A percentile compares a stretch with the other conserved stretches of the same genome.
These are phyloP conservation scores for Leucophora obtusa DNA, from an alignment of 2,888 invertebrate genomes.

Conservation along the genomic window DNA sequence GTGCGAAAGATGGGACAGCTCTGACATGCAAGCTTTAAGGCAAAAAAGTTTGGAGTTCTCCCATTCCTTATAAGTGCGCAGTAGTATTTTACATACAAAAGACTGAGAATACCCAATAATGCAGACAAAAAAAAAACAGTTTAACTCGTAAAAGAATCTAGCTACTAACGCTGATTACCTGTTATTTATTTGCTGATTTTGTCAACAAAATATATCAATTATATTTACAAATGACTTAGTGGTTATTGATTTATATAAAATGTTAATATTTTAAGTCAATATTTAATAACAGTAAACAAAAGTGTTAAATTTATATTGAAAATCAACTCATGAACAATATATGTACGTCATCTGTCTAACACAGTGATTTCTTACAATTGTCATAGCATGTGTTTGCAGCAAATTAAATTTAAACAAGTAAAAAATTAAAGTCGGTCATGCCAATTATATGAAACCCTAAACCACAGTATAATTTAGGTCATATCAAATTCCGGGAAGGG, in stretches of 20 bases:
- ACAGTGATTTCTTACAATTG: too few relatives aligned
- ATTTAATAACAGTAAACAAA: constrained; percentile 1
- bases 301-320: constrained; percentile 8
- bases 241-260: background rate
- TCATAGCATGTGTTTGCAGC: too few relatives aligned
- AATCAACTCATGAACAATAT: background rate
- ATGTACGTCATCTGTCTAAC: background rate
- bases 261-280: constrained; percentile 14
- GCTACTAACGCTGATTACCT: constrained; percentile 48
- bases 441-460: too few relatives aligned
- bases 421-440: too few relatives aligned
- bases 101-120: constrained; percentile 35
- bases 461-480: too few relatives aligned
- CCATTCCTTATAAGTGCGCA: too few relatives aligned
- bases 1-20: too few relatives aligned
- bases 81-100: background rate
- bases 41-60: too few relatives aligned
- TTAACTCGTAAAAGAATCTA: constrained; percentile 10
- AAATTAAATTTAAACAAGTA: too few relatives aligned
- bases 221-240: background rate
- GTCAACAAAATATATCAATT: constrained; percentile 56
- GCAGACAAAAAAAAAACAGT: constrained; percentile 1
- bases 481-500: too few relatives aligned
- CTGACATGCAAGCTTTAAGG: too few relatives aligned
- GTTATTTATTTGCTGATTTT: constrained; percentile 52